These are phyloP conservation scores for Gila orcuttii DNA, from an alignment of 2,113 vertebrate species.

Conservation along the genomic window DNA sequence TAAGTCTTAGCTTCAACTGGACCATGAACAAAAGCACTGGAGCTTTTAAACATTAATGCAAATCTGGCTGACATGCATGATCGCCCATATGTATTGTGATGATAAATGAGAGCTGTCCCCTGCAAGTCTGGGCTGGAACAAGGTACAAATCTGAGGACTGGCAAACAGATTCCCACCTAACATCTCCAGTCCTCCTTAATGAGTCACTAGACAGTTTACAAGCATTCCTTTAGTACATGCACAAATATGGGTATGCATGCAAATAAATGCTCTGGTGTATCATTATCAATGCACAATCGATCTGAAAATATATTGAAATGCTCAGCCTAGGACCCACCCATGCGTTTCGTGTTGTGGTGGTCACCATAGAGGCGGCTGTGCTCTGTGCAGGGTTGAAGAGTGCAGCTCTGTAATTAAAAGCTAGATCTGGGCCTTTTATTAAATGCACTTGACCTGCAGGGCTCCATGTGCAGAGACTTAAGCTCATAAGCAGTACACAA, in stretches of 20 bases:
- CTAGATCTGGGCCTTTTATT: constrained; percentile 42
- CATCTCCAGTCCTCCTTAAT: constrained; percentile 54
- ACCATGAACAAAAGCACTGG: background rate
- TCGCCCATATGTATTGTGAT: background rate
- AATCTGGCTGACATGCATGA: constrained; percentile 3
- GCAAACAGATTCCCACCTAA: constrained; percentile 66
- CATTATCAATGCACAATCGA: background rate
- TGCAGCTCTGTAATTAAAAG: constrained; percentile 47
- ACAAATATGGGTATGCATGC: background rate
- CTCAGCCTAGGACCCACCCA: background rate
- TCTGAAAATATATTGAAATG: background rate
- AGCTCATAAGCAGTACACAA: background rate
- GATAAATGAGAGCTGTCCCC: background rate
- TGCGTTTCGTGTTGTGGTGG: constrained; percentile 6
- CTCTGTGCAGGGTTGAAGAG: constrained; percentile 25
- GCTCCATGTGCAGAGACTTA: background rate
- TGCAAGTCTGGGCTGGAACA: constrained; percentile 26
- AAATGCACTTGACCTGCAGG: constrained; percentile 17
- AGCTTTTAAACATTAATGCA: constrained; percentile 3
- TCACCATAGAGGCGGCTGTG: constrained; percentile 32
- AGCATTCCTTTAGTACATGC: constrained; percentile 17
- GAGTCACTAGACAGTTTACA: constrained; percentile 15
- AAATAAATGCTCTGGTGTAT: background rate
- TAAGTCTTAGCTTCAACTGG: background rate
- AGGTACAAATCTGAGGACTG: background rate